Conservation (phyloP, 2,888 invertebrate genomes). For the Ormyrus nitidulus region DNA sequence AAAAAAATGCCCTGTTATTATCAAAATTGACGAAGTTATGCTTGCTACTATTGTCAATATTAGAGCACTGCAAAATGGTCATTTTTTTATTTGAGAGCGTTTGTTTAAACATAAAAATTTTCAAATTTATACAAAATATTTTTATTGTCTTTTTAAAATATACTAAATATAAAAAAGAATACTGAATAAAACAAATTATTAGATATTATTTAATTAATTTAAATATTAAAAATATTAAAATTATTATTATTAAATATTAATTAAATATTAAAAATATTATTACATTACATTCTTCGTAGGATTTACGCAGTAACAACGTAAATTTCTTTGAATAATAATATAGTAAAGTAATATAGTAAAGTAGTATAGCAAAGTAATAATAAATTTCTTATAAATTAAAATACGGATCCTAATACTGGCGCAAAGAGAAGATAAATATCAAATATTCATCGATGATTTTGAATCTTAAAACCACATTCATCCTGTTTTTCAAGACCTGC, state of each 20-base stretch:
- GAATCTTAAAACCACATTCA: not conserved
- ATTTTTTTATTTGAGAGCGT: no score
- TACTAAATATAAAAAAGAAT: no score
- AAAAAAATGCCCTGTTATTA: no score
- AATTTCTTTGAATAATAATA: not conserved
- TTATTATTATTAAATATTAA: not conserved
- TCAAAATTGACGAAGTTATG: no score
- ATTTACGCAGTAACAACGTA: not conserved
- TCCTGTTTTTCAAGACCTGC: not conserved
- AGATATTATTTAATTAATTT: not conserved
- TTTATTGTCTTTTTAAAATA: no score
- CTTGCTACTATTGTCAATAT: no score
- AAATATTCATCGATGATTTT: not conserved
- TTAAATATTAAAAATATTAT: not conserved
- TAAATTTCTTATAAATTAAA: not conserved
- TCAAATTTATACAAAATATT: no score
- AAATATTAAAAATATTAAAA: not conserved
- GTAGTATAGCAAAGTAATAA: not conserved
- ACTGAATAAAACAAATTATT: no score
- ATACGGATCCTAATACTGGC: not conserved
- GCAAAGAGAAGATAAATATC: not conserved
- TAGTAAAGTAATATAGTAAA: not conserved
- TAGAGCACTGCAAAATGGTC: no score
- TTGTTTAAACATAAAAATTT: no score
- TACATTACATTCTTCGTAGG: not conserved